A percentile compares a stretch with the other conserved stretches of the same genome.
Conservation (phyloP, 2,888 invertebrate species). For the Melieria crassipennis region DNA sequence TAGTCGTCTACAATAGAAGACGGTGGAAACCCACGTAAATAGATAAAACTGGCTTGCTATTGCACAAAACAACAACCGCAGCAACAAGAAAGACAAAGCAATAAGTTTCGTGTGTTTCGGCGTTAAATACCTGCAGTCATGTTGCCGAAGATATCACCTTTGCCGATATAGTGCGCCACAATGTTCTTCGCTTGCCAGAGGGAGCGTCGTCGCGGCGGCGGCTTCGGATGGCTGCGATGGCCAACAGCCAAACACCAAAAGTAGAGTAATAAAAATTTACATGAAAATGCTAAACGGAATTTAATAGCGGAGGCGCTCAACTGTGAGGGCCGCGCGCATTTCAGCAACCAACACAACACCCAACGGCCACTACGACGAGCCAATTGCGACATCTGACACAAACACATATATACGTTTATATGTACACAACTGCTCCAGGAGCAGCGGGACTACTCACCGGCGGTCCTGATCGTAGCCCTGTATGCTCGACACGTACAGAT, state of each 20-base stretch:
- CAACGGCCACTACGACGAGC: slow-evolving; percentile 33
- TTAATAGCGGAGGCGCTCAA: slow-evolving; percentile 17
- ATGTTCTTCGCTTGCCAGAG: slow-evolving; percentile 67
- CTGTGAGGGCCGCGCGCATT: slow-evolving; percentile 23
- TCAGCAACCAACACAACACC: background rate
- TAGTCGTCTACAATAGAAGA: slow-evolving; percentile 57
- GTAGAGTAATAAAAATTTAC: slow-evolving; percentile 13
- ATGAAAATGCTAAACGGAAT: slow-evolving; percentile 22
- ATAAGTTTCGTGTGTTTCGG: slow-evolving; percentile 16
- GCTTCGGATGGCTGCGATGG: slow-evolving; percentile 55
- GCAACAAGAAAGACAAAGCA: slow-evolving; percentile 26
- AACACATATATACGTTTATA: background rate
- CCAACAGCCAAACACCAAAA: slow-evolving; percentile 8
- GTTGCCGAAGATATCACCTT: slow-evolving; percentile 80
- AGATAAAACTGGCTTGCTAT: slow-evolving; percentile 1
- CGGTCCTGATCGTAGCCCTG: slow-evolving; percentile 44
- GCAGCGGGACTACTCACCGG: slow-evolving; percentile 36
- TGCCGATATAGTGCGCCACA: slow-evolving; percentile 89
- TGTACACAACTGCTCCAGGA: background rate
- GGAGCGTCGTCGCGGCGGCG: slow-evolving; percentile 58
- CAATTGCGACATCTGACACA: slow-evolving; percentile 27
- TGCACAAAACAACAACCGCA: slow-evolving; percentile 1
- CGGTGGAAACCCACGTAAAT: slow-evolving; percentile 3
- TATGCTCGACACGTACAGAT: slow-evolving; percentile 62
- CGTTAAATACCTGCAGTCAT: slow-evolving; percentile 73